Base-by-base conservation (phyloP, 2,888 invertebrate species). In the Elmis aenea region DNA sequence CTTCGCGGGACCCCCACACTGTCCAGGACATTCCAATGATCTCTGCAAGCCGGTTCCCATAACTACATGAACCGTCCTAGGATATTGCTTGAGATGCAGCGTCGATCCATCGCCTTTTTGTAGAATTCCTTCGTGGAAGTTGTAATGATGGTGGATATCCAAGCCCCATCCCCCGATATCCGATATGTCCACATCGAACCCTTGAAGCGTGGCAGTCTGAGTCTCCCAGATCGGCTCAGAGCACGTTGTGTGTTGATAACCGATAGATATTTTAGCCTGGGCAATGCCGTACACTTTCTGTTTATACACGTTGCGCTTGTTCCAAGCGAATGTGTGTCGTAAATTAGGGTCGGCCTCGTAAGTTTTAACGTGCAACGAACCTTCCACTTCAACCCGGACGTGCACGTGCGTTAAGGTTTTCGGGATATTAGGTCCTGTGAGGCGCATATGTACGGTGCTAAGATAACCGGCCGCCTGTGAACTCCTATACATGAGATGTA, bases 151-250 rank as follows among this genome's bases (percentile, higher is more conserved):
- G 69, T 97, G 96, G 46, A 96, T 91, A 64, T 97, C 91, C 33
- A 99, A 72, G 30, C 96, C 94, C 96, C 96, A 99, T 26, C 94
- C 94, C 1, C 96, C 96, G 33, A 96, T 88, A 63, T 95, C 94
- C 0, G 96, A 93, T 47, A 95, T 94, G 58, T 91, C 91, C 29
- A 96, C 91, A 66, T 95, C 95, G 68, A 92, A 94, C 12, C 96
- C 96, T 66, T 92, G 89, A 54, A 99, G 70, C 20, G 88, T 89
- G 2, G 93, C 90, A 0, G 93, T 92, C 67, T 93, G 90, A 2
- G 90, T 89, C 54, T 92, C 91, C 97, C 97, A 99, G 20, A 96
- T 86, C 8, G 93, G 81, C 39, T 85, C 77, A 22, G 76, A 72
- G 66, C 97, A 96, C 5, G 83, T 83, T 8, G 83, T 81, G 64